These are phyloP conservation scores for Caenorhabditis sp. DNA, from an alignment of 2,888 invertebrate genomes.

Conservation along the genomic window DNA sequence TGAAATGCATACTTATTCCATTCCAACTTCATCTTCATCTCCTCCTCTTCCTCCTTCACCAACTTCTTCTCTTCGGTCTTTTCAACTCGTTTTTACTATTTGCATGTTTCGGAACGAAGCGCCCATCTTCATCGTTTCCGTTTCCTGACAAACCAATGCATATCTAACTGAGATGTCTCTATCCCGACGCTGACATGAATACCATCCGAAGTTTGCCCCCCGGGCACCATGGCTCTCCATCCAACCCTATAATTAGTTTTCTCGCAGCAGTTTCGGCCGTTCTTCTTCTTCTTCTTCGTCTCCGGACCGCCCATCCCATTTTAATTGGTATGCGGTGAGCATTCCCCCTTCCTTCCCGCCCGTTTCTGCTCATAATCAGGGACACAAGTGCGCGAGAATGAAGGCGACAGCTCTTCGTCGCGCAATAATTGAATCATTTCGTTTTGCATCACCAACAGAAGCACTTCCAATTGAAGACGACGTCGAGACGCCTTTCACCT, in stretches of 20 bases:
- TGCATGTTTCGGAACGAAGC: constrained; percentile 61
- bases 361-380: constrained; percentile 56
- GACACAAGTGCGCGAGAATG: constrained; percentile 56
- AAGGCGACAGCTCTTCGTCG: constrained; percentile 27
- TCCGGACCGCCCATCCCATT: constrained; percentile 8
- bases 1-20: constrained; percentile 50
- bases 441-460: constrained; percentile 40
- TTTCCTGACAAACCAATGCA: constrained; percentile 52
- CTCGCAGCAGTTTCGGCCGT: constrained; percentile 8
- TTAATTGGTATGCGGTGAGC: constrained; percentile 62
- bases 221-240: constrained; percentile 10
- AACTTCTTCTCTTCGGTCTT: constrained; percentile 8
- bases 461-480: constrained; percentile 33
- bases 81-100: constrained; percentile 32
- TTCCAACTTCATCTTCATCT: constrained; percentile 12
- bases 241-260: constrained; percentile 53
- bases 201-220: constrained; percentile 38
- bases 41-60: not conserved
- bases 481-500: constrained; percentile 52
- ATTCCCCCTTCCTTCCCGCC: constrained; percentile 9
- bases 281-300: too few species aligned
- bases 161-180: constrained; percentile 29
- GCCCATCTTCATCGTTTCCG: constrained; percentile 14
- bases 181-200: constrained; percentile 29
- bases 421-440: constrained; percentile 63